phyloP scores from a whole-genome alignment of 2,797 vertebrate genomes.

The Myotis vivesi region DNA sequence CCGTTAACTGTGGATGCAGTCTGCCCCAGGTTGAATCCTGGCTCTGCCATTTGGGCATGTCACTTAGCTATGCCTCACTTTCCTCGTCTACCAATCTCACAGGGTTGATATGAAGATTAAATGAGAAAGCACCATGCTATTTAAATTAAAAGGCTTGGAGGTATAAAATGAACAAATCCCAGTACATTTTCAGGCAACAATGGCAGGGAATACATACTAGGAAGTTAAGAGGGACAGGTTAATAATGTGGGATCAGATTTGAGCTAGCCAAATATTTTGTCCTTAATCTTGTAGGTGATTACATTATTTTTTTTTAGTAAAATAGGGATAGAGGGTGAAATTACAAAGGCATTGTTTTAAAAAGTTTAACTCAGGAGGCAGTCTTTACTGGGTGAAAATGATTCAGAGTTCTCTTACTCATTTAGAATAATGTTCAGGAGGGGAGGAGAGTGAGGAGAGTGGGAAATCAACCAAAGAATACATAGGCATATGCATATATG shows the following conservation, averaged over 20 bases:
- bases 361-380: conserved; percentile 17
- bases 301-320: not conserved
- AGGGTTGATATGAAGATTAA: not conserved
- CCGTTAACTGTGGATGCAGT: not conserved
- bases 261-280: conserved; percentile 30
- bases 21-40: conserved; percentile 10
- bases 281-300: not conserved
- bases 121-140: not conserved
- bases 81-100: not conserved
- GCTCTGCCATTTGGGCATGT: conserved; percentile 15
- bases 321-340: not conserved
- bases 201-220: not conserved
- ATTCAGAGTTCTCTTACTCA: not conserved
- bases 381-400: conserved; percentile 33
- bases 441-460: not conserved
- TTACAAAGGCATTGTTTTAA: conserved; percentile 12
- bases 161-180: conserved; percentile 22
- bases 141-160: conserved; percentile 16
- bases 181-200: not conserved
- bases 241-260: not conserved
- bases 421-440: not conserved
- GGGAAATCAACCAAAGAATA: not conserved
- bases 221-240: not conserved
- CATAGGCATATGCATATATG: not conserved
- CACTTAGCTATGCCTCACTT: conserved; percentile 23